Conservation (phyloP, 2,888 invertebrate genomes). For the Dorcus hopei region DNA sequence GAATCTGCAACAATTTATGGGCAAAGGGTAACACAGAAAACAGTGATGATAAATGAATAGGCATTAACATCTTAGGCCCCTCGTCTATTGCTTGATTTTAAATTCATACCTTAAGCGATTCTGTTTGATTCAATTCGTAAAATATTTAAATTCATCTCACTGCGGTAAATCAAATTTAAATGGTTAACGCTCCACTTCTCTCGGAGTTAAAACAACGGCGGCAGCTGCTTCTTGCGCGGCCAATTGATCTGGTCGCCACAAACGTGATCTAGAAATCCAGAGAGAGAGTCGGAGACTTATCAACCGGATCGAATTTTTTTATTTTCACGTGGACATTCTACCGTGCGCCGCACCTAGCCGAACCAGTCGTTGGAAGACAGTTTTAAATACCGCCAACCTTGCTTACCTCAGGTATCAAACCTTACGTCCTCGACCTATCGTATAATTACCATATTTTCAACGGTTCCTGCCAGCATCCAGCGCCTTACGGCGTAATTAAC, state of each 20-base stretch:
- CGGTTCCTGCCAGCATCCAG: no score
- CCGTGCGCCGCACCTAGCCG: not conserved
- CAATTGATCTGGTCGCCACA: not conserved
- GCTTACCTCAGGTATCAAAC: not conserved
- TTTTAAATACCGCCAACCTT: not conserved
- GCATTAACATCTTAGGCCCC: no score
- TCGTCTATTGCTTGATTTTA: no score
- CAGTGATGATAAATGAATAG: no score
- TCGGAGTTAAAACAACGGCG: not conserved
- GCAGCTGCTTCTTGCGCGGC: not conserved
- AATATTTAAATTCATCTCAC: not conserved
- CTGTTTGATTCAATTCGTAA: no score
- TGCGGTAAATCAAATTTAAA: not conserved
- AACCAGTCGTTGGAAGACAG: conserved; percentile 1
- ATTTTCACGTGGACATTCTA: not conserved
- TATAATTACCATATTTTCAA: not conserved
- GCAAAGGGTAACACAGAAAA: no score
- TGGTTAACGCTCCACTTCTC: not conserved
- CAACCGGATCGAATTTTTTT: not conserved
- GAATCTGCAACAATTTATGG: no score
- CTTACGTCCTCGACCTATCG: not conserved
- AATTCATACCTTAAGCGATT: no score
- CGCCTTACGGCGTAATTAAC: no score
- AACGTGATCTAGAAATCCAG: conserved; percentile 1
- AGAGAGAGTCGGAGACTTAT: not conserved